Evolutionary conservation across 2,113 vertebrate genomes (phyloP), one percentile per base, ranked within the genome.

Genomic region (Leptobrachium leishanense): DNA sequence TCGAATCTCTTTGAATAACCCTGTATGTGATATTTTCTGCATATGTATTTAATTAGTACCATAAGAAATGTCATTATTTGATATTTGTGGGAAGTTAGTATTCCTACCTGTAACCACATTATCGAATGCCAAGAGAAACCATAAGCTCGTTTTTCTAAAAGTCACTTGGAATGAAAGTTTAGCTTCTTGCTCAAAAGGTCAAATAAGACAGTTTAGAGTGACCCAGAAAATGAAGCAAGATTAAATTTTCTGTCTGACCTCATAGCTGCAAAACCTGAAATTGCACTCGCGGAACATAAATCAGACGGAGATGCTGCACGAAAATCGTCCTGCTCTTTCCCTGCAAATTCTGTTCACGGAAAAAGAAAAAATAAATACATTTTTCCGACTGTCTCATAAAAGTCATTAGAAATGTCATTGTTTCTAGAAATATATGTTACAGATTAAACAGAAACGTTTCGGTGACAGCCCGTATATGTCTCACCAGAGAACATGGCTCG

Each of bases 191-290:
- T n/a, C 42, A 43, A 77, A 76, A 77, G 75, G 75, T 68, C 54
- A 69, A 20, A 68, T 1, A 68, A 69, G 15, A 46, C 31, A 5
- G 40, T 13, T 12, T 59, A 69, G 10, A 3, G 13, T 69, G 42
- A 59, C 53, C 65, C 15, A 68, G 65, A 9, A 39, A 12, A 75
- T 59, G 55, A 76, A 50, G n/a, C 13, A 15, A 77, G n/a, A 70
- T 77, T 77, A 39, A n/a, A 77, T 77, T 69, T 68, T 77, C 67
- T 62, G 20, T 62, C 53, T 69, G 75, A 77, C 75, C 53, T 69
- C 62, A 64, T 64, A 64, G n/a, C n/a, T 43, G 46, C 55, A 65
- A 76, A 57, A 68, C 53, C 64, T 76, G 46, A 68, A 68, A 67
- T 76, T 57, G 64, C 20, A 12, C 50, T 57, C 65, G 68, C 40